These are phyloP conservation scores for Epistrophe eligans DNA, from an alignment of 2,888 invertebrate genomes.

Conservation along the genomic window DNA sequence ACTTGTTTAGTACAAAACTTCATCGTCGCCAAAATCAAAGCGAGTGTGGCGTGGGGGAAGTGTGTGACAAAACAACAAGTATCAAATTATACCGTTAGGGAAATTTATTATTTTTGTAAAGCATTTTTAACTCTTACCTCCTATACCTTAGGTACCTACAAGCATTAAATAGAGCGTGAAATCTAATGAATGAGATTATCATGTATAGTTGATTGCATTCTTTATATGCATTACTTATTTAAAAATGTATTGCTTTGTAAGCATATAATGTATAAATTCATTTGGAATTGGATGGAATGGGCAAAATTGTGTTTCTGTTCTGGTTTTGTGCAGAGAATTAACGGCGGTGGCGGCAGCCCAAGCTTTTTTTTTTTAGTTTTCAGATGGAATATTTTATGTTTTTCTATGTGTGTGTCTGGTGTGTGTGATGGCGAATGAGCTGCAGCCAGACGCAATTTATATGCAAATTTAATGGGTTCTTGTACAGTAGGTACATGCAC, in stretches of 20 bases:
- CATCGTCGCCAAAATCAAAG: background rate
- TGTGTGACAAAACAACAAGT: background rate
- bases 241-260: conserved; percentile 50
- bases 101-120: background rate
- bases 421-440: conserved; percentile 46
- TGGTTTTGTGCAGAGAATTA: conserved; percentile 59
- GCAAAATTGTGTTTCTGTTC: conserved; percentile 22
- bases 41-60: background rate
- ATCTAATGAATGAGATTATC: conserved; percentile 57
- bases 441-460: conserved; percentile 82
- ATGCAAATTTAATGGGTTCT: conserved; percentile 82
- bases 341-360: background rate
- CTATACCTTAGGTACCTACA: no score
- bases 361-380: conserved; percentile 33
- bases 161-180: conserved; percentile 48
- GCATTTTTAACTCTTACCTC: background rate
- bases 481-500: conserved; percentile 81
- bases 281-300: background rate
- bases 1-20: no score
- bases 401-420: background rate
- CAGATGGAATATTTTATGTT: conserved; percentile 17
- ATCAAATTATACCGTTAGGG: background rate
- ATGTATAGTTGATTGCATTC: conserved; percentile 49
- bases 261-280: conserved; percentile 2
- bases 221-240: conserved; percentile 54